Percentiles rank a stretch among this genome's conserved stretches.
phyloP scores from a whole-genome alignment of 1,140 invertebrate genomes.

The Bemisia tabaci region DNA sequence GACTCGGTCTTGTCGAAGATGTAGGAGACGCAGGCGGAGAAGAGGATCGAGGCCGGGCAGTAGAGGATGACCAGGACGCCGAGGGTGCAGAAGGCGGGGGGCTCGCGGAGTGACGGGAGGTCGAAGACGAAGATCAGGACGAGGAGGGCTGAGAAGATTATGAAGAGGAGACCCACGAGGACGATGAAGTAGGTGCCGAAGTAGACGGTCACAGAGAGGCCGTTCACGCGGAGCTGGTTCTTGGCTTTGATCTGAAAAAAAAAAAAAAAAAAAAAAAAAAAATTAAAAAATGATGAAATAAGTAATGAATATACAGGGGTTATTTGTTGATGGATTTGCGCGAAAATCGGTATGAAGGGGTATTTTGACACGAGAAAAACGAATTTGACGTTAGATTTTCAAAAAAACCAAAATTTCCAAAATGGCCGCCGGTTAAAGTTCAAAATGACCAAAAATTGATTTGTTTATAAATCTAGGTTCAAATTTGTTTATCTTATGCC shows the following conservation, averaged over 20 bases:
- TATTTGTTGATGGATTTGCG: not conserved
- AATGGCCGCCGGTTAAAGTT: too few relatives aligned
- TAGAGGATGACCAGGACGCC: slow-evolving; percentile 52
- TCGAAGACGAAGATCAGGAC: slow-evolving; percentile 51
- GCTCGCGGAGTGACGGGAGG: slow-evolving; percentile 47
- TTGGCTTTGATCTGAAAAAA: slow-evolving; percentile 59
- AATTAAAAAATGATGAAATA: not conserved
- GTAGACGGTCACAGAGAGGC: slow-evolving; percentile 60
- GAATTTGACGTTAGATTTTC: too few relatives aligned
- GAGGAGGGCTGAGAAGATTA: slow-evolving; percentile 49
- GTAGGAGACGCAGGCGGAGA: slow-evolving; percentile 60
- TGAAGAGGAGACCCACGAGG: slow-evolving; percentile 45
- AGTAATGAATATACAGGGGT: not conserved
- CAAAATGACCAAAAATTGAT: too few relatives aligned
- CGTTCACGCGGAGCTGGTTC: slow-evolving; percentile 69
- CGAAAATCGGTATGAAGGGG: too few relatives aligned
- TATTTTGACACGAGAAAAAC: too few relatives aligned
- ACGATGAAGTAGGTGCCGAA: slow-evolving; percentile 62
- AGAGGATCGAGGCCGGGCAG: slow-evolving; percentile 57
- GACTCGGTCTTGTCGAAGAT: slow-evolving; percentile 69
- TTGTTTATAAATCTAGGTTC: too few relatives aligned
- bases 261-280: slow-evolving; percentile 9
- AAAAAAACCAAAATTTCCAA: too few relatives aligned
- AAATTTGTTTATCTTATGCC: too few relatives aligned
- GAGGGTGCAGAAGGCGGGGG: slow-evolving; percentile 52